Base-by-base conservation (phyloP, 2,888 invertebrate genomes). In the Acronicta alni region DNA sequence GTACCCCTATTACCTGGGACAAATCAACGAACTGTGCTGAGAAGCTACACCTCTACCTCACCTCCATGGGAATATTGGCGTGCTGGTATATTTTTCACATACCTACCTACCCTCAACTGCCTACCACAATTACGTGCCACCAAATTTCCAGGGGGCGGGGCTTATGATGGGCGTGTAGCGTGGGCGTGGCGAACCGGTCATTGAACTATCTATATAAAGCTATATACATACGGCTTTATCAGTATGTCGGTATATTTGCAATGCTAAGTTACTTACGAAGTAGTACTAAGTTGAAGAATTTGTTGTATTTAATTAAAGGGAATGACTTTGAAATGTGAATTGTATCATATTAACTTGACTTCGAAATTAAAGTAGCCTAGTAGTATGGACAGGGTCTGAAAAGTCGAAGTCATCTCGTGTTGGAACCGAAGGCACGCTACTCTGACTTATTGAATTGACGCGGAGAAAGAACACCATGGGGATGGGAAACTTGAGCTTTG, bases 101-200 rank as follows among this genome's bases (percentile, higher is more conserved):
- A 57, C 41, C 10, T 37, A 17, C 17, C 10, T 32, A 45, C 12
- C 15, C 14, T 42, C 38, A 37, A 23, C 14, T 46, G 35, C 26
- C 30, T 26, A 46, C 10, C 35, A 20, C 42, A 56, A 80, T 80
- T 79, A 82, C 81, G 79, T 79, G 69, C 82, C 51, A 57, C 70
- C 72, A 57, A 79, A 78, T 76, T 69, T 70, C 72, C 64, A 79
- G 74, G 86, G 82, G 92, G 92, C 91, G 91, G 89, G 70, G 87
- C 87, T 15, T 61, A 3, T 18, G 37, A 59, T 85, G 68, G 92
- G 91, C 91, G 92, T 89, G 87, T 60, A 54, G 16, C 5, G 43
- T 63, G 76, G 93, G 92, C 91, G 92, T 91, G 92, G 88, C 79
- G 14, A 62, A 1, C 37, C 75, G 92, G 90, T 85, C 90, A 81